A percentile compares a stretch with the other conserved stretches of the same genome.
These are phyloP conservation scores for Drosophila trichaetosa DNA, from an alignment of 2,888 invertebrate genomes.

Conservation along the genomic window DNA sequence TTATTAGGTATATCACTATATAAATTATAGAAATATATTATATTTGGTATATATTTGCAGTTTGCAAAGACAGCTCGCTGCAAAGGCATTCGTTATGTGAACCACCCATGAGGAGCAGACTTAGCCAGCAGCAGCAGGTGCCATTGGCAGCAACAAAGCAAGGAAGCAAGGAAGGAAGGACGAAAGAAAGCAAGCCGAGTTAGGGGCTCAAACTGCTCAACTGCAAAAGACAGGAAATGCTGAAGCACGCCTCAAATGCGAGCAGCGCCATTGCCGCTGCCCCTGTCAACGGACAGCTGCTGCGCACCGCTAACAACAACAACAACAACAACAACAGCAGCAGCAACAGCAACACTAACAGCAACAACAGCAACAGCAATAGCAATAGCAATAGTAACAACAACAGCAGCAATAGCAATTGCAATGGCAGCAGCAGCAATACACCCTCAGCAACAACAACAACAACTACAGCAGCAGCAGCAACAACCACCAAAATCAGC, in stretches of 20 bases:
- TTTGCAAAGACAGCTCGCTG: slow-evolving; percentile 8
- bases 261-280: slow-evolving; percentile 57
- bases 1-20: neutral
- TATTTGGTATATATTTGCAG: slow-evolving; percentile 19
- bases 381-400: slow-evolving; percentile 16
- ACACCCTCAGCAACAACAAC: slow-evolving; percentile 55
- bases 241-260: slow-evolving; percentile 82
- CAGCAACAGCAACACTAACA: slow-evolving; percentile 4
- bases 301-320: slow-evolving; percentile 53
- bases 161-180: neutral
- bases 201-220: slow-evolving; percentile 1
- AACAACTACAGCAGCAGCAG: slow-evolving; percentile 19
- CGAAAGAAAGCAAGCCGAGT: slow-evolving; percentile 2
- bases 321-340: slow-evolving; percentile 1
- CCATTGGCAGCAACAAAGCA: neutral
- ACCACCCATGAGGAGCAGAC: slow-evolving; percentile 33
- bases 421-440: slow-evolving; percentile 34
- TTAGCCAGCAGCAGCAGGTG: slow-evolving; percentile 35
- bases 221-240: slow-evolving; percentile 66
- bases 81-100: slow-evolving; percentile 51
- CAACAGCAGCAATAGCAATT: slow-evolving; percentile 25
- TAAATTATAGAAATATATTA: neutral
- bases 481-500: slow-evolving; percentile 19
- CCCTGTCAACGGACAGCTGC: slow-evolving; percentile 63
- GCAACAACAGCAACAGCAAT: slow-evolving; percentile 11